A percentile compares a stretch with the other conserved stretches of the same genome.
Conservation (phyloP, 2,888 invertebrate species). For the Ochropacha duplaris region DNA sequence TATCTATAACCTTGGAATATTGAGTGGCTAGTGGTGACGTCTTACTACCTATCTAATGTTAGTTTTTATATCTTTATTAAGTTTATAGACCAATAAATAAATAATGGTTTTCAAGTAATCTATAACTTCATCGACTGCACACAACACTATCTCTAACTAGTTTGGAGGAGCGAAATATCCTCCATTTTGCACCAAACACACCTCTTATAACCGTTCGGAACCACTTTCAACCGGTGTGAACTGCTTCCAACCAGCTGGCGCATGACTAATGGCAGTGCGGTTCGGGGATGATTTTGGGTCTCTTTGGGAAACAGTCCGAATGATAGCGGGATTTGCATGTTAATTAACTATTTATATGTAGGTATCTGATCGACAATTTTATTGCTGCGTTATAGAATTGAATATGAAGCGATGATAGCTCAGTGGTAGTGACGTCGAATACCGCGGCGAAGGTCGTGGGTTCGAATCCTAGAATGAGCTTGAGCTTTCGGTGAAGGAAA, state of each 20-base stretch:
- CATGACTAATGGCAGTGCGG: constrained; percentile 66
- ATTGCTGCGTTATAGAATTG: background rate
- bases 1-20: no score
- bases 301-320: background rate
- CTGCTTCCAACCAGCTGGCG: constrained; percentile 59
- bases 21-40: no score
- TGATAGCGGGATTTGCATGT: background rate
- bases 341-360: background rate
- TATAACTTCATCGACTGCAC: background rate
- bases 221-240: constrained; percentile 53
- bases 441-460: no score
- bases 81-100: no score
- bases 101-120: no score
- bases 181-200: constrained; percentile 23
- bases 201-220: constrained; percentile 31
- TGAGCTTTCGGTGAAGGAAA: no score
- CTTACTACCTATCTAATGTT: no score
- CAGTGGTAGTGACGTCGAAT: no score
- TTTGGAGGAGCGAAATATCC: constrained; percentile 12
- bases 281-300: constrained; percentile 5
- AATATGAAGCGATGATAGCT: no score
- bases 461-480: no score
- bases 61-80: no score
- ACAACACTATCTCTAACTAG: constrained; percentile 4
- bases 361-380: background rate